Conservation (phyloP, 1,140 invertebrate genomes). For the Brachionus asplanchnoidis region DNA sequence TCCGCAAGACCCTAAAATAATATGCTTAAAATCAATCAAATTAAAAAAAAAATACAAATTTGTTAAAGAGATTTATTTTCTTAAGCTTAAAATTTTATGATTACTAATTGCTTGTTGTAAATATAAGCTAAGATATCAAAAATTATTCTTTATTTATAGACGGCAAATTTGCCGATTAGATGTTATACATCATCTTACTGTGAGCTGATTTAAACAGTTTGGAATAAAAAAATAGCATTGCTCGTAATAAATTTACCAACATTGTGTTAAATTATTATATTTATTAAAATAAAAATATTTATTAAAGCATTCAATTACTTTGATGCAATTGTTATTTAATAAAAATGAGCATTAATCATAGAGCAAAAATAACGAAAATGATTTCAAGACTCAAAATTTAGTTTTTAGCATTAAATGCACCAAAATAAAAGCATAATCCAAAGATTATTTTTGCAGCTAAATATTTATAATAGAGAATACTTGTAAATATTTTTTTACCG, state of each 20-base stretch:
- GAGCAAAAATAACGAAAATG: background rate
- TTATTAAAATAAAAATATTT: background rate
- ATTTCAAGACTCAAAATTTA: background rate
- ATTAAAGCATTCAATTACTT: background rate
- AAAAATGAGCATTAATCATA: background rate
- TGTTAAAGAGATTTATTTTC: no score
- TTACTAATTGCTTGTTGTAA: no score
- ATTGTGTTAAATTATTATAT: background rate
- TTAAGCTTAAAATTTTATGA: no score
- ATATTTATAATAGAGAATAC: background rate
- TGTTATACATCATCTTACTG: background rate
- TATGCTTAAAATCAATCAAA: no score
- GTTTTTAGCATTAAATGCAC: background rate
- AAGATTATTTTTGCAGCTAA: background rate
- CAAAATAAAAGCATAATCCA: background rate
- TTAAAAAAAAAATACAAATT: no score
- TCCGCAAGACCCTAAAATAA: no score
- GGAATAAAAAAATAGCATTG: background rate
- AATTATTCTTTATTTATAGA: background rate
- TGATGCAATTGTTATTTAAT: background rate
- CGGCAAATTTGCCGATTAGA: background rate
- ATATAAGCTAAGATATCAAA: no score
- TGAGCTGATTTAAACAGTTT: background rate
- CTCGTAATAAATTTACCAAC: background rate
- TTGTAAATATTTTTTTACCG: background rate